These are phyloP conservation scores for Laothoe populi DNA, from an alignment of 2,888 invertebrate species.

Conservation along the genomic window DNA sequence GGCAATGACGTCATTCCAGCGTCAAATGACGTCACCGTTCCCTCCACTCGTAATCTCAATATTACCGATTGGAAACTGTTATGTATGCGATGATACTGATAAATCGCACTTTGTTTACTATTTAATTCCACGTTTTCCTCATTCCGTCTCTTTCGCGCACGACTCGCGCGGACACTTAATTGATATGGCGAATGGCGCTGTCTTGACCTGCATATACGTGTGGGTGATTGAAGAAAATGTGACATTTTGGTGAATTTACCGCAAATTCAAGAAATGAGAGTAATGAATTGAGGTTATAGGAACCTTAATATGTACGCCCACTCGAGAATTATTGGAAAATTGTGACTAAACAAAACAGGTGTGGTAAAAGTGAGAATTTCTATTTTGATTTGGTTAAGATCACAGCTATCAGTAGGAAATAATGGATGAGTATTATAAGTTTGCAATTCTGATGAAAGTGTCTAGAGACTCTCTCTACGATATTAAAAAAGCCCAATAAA, in stretches of 20 bases:
- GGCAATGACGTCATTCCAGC: conserved; percentile 3
- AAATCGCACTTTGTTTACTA: conserved; percentile 57
- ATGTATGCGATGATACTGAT: conserved; percentile 50
- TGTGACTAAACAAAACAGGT: too few relatives aligned
- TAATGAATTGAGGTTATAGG: not conserved
- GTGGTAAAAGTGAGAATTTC: too few relatives aligned
- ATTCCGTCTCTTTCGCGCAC: conserved; percentile 62
- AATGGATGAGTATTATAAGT: too few relatives aligned
- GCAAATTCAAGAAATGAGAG: too few relatives aligned
- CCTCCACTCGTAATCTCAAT: conserved; percentile 40
- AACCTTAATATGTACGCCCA: too few relatives aligned
- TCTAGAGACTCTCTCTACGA: too few relatives aligned
- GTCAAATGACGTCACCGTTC: conserved; percentile 37
- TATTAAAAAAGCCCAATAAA: too few relatives aligned
- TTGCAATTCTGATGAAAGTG: too few relatives aligned
- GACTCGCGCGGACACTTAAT: conserved; percentile 25
- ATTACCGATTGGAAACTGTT: conserved; percentile 43
- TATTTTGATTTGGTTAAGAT: too few relatives aligned
- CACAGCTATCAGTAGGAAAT: too few relatives aligned
- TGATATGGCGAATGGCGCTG: conserved; percentile 19
- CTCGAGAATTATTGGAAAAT: too few relatives aligned
- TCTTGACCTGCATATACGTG: conserved; percentile 20
- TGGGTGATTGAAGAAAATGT: conserved; percentile 1
- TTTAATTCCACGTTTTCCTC: conserved; percentile 78
- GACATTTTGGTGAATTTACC: conserved; percentile 7